Evolutionary conservation across 1,140 invertebrate species (phyloP).

Genomic region (Dendroctonus valens): DNA sequence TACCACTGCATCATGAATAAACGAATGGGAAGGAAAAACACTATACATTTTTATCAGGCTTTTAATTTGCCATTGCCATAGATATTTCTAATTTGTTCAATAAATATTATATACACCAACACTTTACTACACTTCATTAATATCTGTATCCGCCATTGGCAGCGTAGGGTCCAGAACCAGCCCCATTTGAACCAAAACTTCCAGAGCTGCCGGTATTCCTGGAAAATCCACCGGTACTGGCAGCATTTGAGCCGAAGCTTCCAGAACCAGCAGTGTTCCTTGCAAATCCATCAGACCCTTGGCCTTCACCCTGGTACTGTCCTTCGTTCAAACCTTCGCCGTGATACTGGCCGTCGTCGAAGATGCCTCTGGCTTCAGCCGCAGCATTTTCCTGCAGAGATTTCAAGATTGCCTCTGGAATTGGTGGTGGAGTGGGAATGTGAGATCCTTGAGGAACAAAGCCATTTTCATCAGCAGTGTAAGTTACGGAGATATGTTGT

Average conservation of each 20-base stretch:
- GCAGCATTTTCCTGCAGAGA: slow-evolving; percentile 52
- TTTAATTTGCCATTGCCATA: too few species aligned
- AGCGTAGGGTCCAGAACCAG: background rate
- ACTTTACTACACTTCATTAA: background rate
- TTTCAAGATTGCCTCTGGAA: slow-evolving; percentile 56
- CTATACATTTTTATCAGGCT: too few species aligned
- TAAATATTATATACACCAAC: slow-evolving; percentile 6
- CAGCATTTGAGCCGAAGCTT: background rate
- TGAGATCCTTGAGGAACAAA: slow-evolving; percentile 60
- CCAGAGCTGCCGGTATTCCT: background rate
- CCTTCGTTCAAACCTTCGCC: slow-evolving; percentile 28
- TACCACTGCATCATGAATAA: too few species aligned
- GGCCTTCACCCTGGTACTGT: slow-evolving; percentile 17
- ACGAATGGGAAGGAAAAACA: too few species aligned
- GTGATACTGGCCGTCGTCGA: slow-evolving; percentile 33
- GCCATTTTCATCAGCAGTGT: slow-evolving; percentile 67
- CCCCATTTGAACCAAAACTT: background rate
- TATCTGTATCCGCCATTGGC: slow-evolving; percentile 21
- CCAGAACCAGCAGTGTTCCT: background rate
- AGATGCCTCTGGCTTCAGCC: slow-evolving; percentile 39
- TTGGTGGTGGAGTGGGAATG: slow-evolving; percentile 56
- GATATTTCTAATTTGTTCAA: background rate
- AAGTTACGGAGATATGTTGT: slow-evolving; percentile 43
- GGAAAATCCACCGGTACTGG: background rate
- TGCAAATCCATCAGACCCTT: slow-evolving; percentile 11